phyloP scores from a whole-genome alignment of 2,113 vertebrate genomes.

The Ceyx margarethae region DNA sequence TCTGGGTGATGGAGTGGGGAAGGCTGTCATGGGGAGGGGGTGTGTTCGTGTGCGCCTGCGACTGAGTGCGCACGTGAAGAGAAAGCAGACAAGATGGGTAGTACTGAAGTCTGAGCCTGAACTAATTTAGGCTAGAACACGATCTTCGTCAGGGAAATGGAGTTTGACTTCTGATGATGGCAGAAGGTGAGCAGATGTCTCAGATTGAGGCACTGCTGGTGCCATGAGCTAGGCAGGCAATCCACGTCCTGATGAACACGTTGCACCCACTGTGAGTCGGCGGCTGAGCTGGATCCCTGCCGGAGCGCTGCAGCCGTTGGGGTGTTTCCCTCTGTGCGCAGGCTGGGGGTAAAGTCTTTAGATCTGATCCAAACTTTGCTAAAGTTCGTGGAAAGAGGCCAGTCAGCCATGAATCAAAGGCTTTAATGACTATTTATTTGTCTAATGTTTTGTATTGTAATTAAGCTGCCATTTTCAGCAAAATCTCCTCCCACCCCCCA shows the following conservation, averaged over 20 bases:
- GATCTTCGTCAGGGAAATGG: background rate
- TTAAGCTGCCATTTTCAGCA: conserved; percentile 23
- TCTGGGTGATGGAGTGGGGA: background rate
- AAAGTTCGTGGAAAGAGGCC: background rate
- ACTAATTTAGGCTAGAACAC: background rate
- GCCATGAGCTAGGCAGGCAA: background rate
- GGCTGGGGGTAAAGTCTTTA: background rate
- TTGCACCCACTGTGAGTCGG: rapidly evolving
- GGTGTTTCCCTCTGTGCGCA: background rate
- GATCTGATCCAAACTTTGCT: background rate
- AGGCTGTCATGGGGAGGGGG: background rate
- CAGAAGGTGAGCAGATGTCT: background rate
- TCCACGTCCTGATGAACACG: background rate
- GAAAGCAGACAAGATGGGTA: background rate
- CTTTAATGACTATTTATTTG: conserved; percentile 44
- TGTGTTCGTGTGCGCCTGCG: background rate
- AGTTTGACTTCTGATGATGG: background rate
- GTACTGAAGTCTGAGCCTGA: background rate
- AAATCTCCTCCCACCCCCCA: conserved; percentile 1
- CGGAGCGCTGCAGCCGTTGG: rapidly evolving
- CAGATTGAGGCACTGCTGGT: rapidly evolving
- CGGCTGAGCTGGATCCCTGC: background rate
- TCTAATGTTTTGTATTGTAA: conserved; percentile 31
- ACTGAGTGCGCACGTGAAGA: background rate
- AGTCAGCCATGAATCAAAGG: background rate